These are phyloP conservation scores for Eulemur macaco DNA, from an alignment of 2,113 vertebrate genomes.

Conservation along the genomic window DNA sequence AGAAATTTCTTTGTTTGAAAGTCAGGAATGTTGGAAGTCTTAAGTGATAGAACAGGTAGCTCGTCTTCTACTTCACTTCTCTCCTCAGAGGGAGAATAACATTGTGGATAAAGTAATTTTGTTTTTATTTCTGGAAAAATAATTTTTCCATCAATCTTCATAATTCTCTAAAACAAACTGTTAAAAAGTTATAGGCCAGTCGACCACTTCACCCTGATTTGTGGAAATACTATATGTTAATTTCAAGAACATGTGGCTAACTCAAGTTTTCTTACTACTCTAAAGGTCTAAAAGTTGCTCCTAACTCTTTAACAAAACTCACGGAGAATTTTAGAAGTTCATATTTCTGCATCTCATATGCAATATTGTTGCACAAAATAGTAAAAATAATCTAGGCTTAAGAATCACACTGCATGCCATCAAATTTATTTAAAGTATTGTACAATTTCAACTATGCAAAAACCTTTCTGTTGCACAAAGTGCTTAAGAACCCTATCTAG, in stretches of 20 bases:
- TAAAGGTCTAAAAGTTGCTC: conserved; percentile 45
- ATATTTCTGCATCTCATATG: conserved; percentile 23
- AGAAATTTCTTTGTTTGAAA: conserved; percentile 77
- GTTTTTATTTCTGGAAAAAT: conserved; percentile 74
- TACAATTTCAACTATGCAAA: conserved; percentile 35
- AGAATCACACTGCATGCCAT: neutral
- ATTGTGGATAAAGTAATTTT: conserved; percentile 56
- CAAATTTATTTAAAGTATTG: conserved; percentile 15
- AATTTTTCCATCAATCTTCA: conserved; percentile 70
- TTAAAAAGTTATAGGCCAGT: conserved; percentile 52
- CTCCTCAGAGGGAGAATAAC: conserved; percentile 66
- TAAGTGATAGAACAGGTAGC: conserved; percentile 75
- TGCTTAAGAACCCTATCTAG: conserved; percentile 22
- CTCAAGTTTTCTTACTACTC: conserved; percentile 54
- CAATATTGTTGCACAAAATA: conserved; percentile 23
- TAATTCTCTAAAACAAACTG: conserved; percentile 67
- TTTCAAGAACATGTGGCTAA: conserved; percentile 69
- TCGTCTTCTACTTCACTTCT: conserved; percentile 29
- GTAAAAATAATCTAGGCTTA: conserved; percentile 22
- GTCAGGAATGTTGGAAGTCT: conserved; percentile 67
- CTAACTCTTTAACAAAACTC: conserved; percentile 33
- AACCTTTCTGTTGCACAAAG: neutral
- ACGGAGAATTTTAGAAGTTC: neutral
- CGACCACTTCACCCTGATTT: conserved; percentile 40
- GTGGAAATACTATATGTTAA: conserved; percentile 58